Evolutionary conservation across 2,888 invertebrate species (phyloP).

Genomic region (Antitype chi): DNA sequence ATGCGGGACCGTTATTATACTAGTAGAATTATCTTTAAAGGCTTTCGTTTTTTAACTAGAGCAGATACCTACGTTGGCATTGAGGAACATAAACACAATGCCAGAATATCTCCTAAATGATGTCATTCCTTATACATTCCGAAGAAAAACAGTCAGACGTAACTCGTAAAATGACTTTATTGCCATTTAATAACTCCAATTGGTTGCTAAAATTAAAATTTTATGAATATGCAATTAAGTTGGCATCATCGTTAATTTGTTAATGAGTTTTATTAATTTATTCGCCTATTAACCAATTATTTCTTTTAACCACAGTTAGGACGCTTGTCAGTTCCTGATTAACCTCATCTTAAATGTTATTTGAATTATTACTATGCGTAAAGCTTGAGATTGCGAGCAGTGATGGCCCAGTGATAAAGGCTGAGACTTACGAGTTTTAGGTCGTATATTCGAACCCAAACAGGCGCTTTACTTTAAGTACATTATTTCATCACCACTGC

Average conservation of each 20-base stretch:
- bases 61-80: background rate
- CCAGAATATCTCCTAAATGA: slow-evolving; percentile 33
- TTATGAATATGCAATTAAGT: slow-evolving; percentile 56
- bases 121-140: slow-evolving; percentile 34
- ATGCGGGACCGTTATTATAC: no score
- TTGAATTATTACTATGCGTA: background rate
- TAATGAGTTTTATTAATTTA: slow-evolving; percentile 51
- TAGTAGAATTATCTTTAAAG: no score
- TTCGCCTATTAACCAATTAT: slow-evolving; percentile 59
- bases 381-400: no score
- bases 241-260: slow-evolving; percentile 47
- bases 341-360: slow-evolving; percentile 33
- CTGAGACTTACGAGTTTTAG: no score
- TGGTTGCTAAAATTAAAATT: slow-evolving; percentile 46
- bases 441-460: no score
- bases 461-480: no score
- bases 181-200: slow-evolving; percentile 47
- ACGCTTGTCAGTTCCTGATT: slow-evolving; percentile 52
- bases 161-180: slow-evolving; percentile 53
- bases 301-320: slow-evolving; percentile 19
- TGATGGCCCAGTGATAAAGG: no score
- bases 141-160: slow-evolving; percentile 13
- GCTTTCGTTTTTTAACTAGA: background rate
- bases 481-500: no score
- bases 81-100: slow-evolving; percentile 27